Evolutionary conservation across 2,113 vertebrate species (phyloP), one percentile per base, ranked within the genome.

Genomic region (Parus major): DNA sequence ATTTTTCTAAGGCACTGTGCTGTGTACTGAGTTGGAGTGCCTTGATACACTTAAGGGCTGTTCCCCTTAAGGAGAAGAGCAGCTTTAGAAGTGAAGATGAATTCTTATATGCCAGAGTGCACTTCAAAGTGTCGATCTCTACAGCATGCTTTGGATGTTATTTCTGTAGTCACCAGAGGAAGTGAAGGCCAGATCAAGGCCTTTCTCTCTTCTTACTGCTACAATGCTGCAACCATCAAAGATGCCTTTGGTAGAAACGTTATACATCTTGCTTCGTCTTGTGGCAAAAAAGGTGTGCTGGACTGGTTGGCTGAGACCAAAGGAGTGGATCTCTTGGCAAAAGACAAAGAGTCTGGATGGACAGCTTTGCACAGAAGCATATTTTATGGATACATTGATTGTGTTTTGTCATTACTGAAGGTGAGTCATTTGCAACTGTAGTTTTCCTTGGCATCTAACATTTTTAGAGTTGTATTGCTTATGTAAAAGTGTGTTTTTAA

Each of bases 381-480:
- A 88, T 99, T 99, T 97, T 99, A 99, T 72, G 99, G 99, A 59
- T 99, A 99, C 81, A 99, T 99, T 63, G 99, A 99, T 93, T 99
- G 99, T 96, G 98, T 98, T 92, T 97, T 99, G 97, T 98, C 98
- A 0, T 96, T 99, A 10, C 79, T 99, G 87, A 99, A 99, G 99
- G 99, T 99, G 94, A 96, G 75, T 87, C 9, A 25, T 60, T 55
- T 71, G 18, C 16, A 86, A 2, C 25, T 82, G 44, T 47, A 29
- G 7, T 64, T 53, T 90, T 77, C 36, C 10, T 88, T 19, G 10
- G 5, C 23, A 46, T 56, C 24, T 70, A 7, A 31, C 39, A 1
- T 52, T 86, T 89, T 76, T 66, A 70, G 13, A 53, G 5, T 46
- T 81, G 2, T 82, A 15, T 23, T 78, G 4, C 1, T 56, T 71